These are phyloP conservation scores for Zalophus californianus DNA, from an alignment of 2,797 vertebrate species.

Conservation along the genomic window DNA sequence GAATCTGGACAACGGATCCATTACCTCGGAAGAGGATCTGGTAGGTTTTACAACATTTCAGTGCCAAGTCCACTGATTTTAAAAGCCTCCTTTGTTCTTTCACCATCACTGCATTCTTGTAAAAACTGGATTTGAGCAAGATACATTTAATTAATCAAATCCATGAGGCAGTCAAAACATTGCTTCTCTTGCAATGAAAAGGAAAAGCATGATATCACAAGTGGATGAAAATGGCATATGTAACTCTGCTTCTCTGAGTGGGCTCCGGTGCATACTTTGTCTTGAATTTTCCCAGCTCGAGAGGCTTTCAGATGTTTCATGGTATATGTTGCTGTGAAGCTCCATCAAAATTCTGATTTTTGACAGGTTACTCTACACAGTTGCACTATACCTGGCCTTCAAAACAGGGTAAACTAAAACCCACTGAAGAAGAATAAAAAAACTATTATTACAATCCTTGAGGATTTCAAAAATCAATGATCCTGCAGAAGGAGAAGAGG, in stretches of 20 bases:
- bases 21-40: not conserved
- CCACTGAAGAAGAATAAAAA: constrained; percentile 58
- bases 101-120: not conserved
- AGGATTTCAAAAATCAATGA: constrained; percentile 69
- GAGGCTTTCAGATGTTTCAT: not conserved
- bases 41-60: not conserved
- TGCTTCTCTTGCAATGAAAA: constrained; percentile 10
- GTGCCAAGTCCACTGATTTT: not conserved
- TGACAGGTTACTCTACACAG: constrained; percentile 39
- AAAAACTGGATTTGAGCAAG: constrained; percentile 52
- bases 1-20: not conserved
- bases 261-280: not conserved
- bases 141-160: constrained; percentile 47
- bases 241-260: constrained; percentile 11
- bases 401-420: constrained; percentile 46
- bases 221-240: not conserved
- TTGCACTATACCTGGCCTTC: constrained; percentile 47
- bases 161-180: not conserved
- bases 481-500: constrained; percentile 33
- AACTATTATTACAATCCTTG: not conserved
- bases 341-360: constrained; percentile 38
- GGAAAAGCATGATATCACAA: constrained; percentile 23
- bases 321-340: not conserved
- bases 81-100: not conserved
- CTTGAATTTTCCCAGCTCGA: constrained; percentile 35